These are phyloP conservation scores for Callopanchax toddi DNA, from an alignment of 2,113 vertebrate species.

Conservation along the genomic window DNA sequence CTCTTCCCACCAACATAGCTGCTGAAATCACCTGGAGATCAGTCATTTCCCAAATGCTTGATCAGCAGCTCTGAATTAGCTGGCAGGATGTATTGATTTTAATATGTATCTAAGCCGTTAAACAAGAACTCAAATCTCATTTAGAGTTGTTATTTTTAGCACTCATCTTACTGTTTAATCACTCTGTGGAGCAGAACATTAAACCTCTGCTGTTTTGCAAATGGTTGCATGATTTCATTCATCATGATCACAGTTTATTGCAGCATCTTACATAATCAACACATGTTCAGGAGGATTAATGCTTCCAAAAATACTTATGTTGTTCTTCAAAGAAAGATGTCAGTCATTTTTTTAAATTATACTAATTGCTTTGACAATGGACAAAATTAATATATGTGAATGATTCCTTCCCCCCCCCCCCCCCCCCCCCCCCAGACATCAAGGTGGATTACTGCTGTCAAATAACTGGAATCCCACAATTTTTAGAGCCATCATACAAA, in stretches of 20 bases:
- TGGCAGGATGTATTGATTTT: background rate
- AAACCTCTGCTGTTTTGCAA: conserved; percentile 44
- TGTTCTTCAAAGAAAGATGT: conserved; percentile 21
- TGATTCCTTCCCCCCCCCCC: no score
- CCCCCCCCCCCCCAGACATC: no score
- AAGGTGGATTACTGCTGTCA: no score
- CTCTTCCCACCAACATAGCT: conserved; percentile 33
- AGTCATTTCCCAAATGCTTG: conserved; percentile 55
- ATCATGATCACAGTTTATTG: conserved; percentile 30
- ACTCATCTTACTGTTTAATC: conserved; percentile 54
- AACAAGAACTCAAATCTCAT: conserved; percentile 17
- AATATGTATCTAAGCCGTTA: conserved; percentile 28
- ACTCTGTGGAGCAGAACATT: conserved; percentile 22
- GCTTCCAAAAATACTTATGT: conserved; percentile 1
- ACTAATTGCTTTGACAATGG: background rate
- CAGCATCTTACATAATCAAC: conserved; percentile 35
- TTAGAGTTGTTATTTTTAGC: conserved; percentile 23
- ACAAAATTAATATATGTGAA: no score
- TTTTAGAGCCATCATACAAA: no score
- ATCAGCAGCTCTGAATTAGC: conserved; percentile 40
- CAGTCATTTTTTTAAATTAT: conserved; percentile 1
- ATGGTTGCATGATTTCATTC: conserved; percentile 29
- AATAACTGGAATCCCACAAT: no score
- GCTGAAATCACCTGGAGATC: conserved; percentile 54
- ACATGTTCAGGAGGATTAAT: conserved; percentile 17